Evolutionary conservation across 2,797 vertebrate species (phyloP), one percentile per base, ranked within the genome.

Genomic region (Siniperca scherzeri): DNA sequence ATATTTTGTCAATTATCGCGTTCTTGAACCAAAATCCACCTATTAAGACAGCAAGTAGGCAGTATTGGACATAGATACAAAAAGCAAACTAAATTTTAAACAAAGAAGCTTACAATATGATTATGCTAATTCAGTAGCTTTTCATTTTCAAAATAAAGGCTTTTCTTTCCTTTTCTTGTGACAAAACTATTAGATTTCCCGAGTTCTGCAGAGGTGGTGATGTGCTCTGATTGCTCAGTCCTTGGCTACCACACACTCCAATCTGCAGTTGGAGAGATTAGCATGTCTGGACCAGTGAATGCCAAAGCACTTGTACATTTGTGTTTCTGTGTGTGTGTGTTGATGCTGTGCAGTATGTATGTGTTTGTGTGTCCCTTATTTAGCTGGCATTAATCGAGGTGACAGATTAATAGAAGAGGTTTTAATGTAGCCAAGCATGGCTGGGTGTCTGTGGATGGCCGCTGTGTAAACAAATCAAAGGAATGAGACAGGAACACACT

Each of bases 381-480:
- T 87, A 38, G 68, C 80, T 77, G 74, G 76, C 81, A 64, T 78
- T 88, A 85, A 86, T 85, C 52, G 36, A 83, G 71, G 84, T 82
- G 78, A 82, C 78, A 88, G 88, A 92, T 92, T 90, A 91, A 88
- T 60, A 48, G 86, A 81, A 79, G 81, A 82, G 87, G 78, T 93
- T 91, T 91, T 91, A 90, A 92, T 78, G 89, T 86, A 67, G 79
- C 77, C 76, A 75, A 76, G 82, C 80, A 13, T 85, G 71, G 80
- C 82, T 74, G 77, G 57, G 44, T 69, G 75, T 89, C 53, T 80
- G 74, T 57, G 75, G 73, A 64, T 25, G 55, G 76, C 65, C 38
- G 8, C 76, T 70, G 84, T 73, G 81, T 70, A 74, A 87, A 86
- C 84, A 82, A 88, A 78, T 86, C 81, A 78, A 70, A 78, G 60